These are phyloP conservation scores for Eulemur coronatus DNA, from an alignment of 2,797 vertebrate species.

Conservation along the genomic window DNA sequence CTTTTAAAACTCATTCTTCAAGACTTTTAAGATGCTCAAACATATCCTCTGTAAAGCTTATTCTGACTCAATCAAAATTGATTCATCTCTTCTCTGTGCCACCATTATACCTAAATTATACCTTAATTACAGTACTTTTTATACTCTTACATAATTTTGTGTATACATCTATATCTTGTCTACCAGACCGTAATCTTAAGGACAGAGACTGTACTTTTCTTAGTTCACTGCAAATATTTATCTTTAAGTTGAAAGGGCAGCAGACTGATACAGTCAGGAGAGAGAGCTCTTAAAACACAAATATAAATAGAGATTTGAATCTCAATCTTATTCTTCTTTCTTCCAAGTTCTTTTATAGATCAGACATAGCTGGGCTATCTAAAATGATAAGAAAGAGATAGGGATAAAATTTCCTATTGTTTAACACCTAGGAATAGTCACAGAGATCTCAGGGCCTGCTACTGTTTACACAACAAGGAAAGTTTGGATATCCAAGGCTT, in stretches of 20 bases:
- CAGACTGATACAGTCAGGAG: background rate
- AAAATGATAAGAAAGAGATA: background rate
- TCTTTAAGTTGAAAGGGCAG: background rate
- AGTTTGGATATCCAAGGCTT: background rate
- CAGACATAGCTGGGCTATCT: background rate
- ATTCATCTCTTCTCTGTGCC: background rate
- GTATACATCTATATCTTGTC: background rate
- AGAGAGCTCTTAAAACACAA: background rate
- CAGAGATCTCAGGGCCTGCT: background rate
- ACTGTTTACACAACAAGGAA: constrained; percentile 28
- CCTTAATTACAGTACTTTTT: background rate
- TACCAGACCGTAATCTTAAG: constrained; percentile 31
- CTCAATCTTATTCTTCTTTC: background rate
- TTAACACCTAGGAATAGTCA: constrained; percentile 1
- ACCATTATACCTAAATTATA: constrained; percentile 38
- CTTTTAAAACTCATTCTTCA: background rate
- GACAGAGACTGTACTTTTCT: background rate
- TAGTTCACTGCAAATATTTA: constrained; percentile 12
- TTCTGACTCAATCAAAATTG: background rate
- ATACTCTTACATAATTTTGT: background rate
- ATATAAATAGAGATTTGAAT: constrained; percentile 15
- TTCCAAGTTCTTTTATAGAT: background rate
- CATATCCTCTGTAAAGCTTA: background rate
- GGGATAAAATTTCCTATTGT: constrained; percentile 12
- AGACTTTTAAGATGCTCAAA: background rate